These are phyloP conservation scores for Hoplias malabaricus DNA, from an alignment of 2,113 vertebrate genomes.

Conservation along the genomic window DNA sequence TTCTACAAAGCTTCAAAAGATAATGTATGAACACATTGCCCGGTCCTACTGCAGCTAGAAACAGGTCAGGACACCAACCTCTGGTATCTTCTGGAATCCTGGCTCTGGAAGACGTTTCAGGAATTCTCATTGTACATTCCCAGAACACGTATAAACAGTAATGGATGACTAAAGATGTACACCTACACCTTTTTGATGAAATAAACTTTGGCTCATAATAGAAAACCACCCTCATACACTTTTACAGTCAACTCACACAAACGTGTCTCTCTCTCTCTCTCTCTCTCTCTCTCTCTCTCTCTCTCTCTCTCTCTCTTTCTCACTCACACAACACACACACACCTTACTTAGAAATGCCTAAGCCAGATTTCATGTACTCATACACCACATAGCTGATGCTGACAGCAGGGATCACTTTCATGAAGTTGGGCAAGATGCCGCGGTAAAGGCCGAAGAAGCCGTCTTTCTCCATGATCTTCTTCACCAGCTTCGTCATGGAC, in stretches of 20 bases:
- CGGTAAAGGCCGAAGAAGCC: constrained; percentile 91
- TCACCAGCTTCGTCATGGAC: constrained; percentile 85
- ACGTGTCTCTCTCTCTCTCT: no score
- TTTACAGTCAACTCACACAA: constrained; percentile 11
- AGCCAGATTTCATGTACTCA: constrained; percentile 88
- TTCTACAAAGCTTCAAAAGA: no score
- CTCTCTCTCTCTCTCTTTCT: no score
- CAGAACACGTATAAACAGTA: neutral
- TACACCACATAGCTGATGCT: constrained; percentile 99
- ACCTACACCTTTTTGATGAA: neutral
- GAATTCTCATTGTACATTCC: neutral
- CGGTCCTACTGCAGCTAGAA: neutral
- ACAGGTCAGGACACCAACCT: neutral
- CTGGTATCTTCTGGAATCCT: neutral
- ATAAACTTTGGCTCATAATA: constrained; percentile 11
- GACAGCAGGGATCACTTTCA: constrained; percentile 97
- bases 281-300: no score
- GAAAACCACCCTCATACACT: neutral
- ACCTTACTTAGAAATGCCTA: constrained; percentile 80
- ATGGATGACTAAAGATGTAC: neutral
- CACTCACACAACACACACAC: neutral
- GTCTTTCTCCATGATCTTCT: constrained; percentile 85
- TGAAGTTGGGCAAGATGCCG: constrained; percentile 96
- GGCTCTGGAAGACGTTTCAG: neutral
- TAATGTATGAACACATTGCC: neutral